These are phyloP conservation scores for human DNA, from an alignment of 2,113 vertebrate species.

Conservation along the genomic window DNA sequence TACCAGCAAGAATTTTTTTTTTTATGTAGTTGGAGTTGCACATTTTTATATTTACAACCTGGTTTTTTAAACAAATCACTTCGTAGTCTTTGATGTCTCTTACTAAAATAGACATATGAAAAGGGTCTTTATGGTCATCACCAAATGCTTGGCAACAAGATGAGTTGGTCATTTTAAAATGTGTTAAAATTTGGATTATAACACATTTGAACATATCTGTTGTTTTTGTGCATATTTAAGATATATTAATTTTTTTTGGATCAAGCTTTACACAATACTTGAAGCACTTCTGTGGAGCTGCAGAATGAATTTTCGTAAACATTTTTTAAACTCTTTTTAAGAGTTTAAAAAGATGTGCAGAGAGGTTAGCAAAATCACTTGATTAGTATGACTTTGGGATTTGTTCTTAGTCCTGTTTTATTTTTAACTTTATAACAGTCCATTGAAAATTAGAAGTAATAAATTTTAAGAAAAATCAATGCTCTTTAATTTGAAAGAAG, in stretches of 20 bases:
- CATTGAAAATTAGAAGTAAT: constrained; percentile 27
- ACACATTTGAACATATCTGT: not conserved
- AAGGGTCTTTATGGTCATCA: not conserved
- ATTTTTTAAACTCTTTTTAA: too few species aligned
- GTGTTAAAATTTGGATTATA: not conserved
- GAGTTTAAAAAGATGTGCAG: not conserved
- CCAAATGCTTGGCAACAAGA: not conserved
- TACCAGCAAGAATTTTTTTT: not conserved
- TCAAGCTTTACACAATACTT: not conserved
- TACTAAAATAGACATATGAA: not conserved
- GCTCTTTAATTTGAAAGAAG: not conserved
- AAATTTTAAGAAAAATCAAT: not conserved
- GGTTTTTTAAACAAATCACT: constrained; percentile 17
- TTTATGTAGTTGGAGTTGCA: not conserved
- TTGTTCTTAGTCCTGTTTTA: not conserved
- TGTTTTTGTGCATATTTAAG: constrained; percentile 21
- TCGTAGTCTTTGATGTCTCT: not conserved
- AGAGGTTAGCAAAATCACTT: not conserved
- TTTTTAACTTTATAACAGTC: not conserved
- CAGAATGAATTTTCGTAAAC: constrained; percentile 10
- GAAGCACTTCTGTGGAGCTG: not conserved
- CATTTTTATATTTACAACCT: not conserved
- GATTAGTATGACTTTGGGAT: not conserved
- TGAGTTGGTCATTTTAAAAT: not conserved
- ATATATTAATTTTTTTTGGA: not conserved